These are phyloP conservation scores for Phoxinus phoxinus DNA, from an alignment of 2,113 vertebrate genomes.

Conservation along the genomic window DNA sequence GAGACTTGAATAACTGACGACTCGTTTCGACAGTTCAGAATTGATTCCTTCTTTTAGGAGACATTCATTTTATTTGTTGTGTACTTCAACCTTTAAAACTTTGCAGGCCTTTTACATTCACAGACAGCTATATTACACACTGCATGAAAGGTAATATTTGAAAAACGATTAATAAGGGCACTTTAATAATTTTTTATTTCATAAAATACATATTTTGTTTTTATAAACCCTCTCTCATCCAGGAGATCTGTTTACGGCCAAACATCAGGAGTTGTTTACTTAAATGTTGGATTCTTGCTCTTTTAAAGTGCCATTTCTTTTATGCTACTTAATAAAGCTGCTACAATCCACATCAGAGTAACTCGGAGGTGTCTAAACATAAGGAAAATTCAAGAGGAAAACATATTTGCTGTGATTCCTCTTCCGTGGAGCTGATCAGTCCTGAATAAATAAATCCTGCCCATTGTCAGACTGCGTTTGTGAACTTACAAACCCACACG, in stretches of 20 bases:
- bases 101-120: no score
- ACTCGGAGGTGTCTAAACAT: background rate
- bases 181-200: background rate
- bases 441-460: conserved; percentile 47
- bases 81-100: no score
- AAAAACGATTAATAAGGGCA: background rate
- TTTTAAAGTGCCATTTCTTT: background rate
- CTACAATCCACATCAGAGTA: background rate
- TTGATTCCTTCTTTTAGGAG: no score
- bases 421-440: conserved; percentile 40
- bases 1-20: no score
- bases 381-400: background rate
- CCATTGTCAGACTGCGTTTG: conserved; percentile 41
- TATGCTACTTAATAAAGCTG: background rate
- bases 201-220: background rate
- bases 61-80: no score
- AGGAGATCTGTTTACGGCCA: background rate
- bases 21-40: no score
- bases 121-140: no score
- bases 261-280: background rate
- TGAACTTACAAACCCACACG: conserved; percentile 44
- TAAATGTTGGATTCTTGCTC: background rate
- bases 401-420: conserved; percentile 8
- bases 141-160: no score
- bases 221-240: background rate